These are phyloP conservation scores for Temnothorax nylanderi DNA, from an alignment of 1,140 invertebrate genomes.

Conservation along the genomic window DNA sequence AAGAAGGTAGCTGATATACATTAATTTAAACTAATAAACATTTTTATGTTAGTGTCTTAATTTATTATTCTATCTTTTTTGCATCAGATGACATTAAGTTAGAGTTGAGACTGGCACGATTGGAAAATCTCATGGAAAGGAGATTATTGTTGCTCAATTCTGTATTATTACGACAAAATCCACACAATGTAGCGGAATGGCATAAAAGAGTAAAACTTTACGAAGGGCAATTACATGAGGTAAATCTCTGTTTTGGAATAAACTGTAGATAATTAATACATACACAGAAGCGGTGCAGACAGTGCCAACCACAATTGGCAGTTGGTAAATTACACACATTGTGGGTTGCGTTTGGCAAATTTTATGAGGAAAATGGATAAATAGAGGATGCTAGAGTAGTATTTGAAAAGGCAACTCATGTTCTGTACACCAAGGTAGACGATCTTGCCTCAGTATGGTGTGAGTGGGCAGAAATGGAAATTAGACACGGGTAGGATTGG, in stretches of 20 bases:
- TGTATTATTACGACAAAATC: slow-evolving; percentile 98
- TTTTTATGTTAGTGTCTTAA: neutral
- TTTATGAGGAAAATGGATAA: slow-evolving; percentile 97
- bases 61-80: slow-evolving; percentile 40
- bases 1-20: slow-evolving; percentile 88
- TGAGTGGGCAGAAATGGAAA: slow-evolving; percentile 99
- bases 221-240: slow-evolving; percentile 96
- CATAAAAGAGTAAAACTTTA: slow-evolving; percentile 98
- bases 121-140: slow-evolving; percentile 98
- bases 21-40: neutral
- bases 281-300: slow-evolving; percentile 99
- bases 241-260: slow-evolving; percentile 68
- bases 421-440: slow-evolving; percentile 97
- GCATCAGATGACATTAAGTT: slow-evolving; percentile 95
- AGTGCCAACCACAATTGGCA: slow-evolving; percentile 97
- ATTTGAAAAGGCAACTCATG: slow-evolving; percentile 98
- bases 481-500: slow-evolving; percentile 92
- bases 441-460: slow-evolving; percentile 99
- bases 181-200: slow-evolving; percentile 99
- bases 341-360: slow-evolving; percentile 99
- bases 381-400: slow-evolving; percentile 97
- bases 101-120: slow-evolving; percentile 95
- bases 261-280: slow-evolving; percentile 94
- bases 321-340: slow-evolving; percentile 97
- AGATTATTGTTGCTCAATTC: slow-evolving; percentile 97